Evolutionary conservation across 1,140 invertebrate genomes (phyloP), one percentile per base, ranked within the genome.

Genomic region (Atta colombica): DNA sequence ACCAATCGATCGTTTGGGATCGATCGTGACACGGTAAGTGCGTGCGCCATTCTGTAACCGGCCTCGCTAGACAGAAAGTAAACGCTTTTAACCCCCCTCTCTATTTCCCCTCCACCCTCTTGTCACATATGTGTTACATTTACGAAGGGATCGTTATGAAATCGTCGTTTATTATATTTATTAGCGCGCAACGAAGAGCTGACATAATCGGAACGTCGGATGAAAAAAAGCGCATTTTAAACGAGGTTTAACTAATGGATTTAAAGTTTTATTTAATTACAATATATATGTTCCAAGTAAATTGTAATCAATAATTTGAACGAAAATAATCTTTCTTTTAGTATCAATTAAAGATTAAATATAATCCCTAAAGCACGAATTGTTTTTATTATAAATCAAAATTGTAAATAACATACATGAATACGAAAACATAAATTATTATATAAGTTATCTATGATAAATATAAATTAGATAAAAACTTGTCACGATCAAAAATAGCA

Each of bases 1-100:
- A 61, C 88, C 86, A 77, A 90, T 90, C 89, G 89, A 90, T 90
- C 80, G 86, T 21, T 45, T 49, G 21, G 77, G 69, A 90, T 90
- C 89, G 89, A 90, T 90, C 86, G 88, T 14, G 55, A 55, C 86
- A 75, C 51, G 63, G 61, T 51, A 74, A 90, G 58, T 90, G 89
- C 89, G 88, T 90, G 89, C 89, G 89, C 89, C 89, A 89, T 77
- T 39, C 88, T 58, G 68, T 60, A 65, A 74, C 60, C 39, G 77
- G 51, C 61, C 49, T 68, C 82, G 21, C 10, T 31, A 69, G 58
- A 84, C 80, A 84, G 80, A 84, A 84, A 84, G 80, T 84, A 84
- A 84, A 84, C 80, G 80, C 80, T 84, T 84, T 84, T 68, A 78
- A 78, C 28, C 49, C 72, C 25, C 74, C 82, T 77, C 74, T 74